These are phyloP conservation scores for Melieria crassipennis DNA, from an alignment of 2,888 invertebrate species.

Conservation along the genomic window DNA sequence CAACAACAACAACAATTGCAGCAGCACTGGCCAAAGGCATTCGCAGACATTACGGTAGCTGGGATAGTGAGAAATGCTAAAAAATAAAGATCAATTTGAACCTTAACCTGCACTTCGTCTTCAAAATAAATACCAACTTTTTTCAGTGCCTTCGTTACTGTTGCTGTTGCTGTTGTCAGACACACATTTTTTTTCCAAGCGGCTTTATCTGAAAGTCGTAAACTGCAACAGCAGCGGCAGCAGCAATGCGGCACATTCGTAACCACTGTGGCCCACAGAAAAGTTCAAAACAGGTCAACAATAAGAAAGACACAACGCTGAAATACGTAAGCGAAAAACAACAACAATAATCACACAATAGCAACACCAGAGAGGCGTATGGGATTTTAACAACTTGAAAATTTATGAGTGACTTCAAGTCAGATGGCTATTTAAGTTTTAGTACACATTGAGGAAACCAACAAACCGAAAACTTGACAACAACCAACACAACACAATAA, in stretches of 20 bases:
- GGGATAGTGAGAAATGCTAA: conserved; percentile 17
- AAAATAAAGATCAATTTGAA: conserved; percentile 31
- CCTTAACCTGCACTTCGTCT: conserved; percentile 24
- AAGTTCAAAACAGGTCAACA: conserved; percentile 2
- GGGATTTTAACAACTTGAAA: conserved; percentile 19
- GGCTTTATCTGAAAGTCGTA: no score
- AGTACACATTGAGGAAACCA: background rate
- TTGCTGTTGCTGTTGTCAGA: no score
- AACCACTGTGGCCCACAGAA: background rate
- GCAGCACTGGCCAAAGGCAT: conserved; percentile 5
- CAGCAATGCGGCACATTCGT: no score
- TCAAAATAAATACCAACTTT: conserved; percentile 17
- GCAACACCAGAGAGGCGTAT: background rate
- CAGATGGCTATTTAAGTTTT: conserved; percentile 6
- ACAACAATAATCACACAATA: background rate
- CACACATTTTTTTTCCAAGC: no score
- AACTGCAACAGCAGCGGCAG: no score
- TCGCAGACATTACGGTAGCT: conserved; percentile 6
- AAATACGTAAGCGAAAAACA: background rate
- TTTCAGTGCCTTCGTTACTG: no score
- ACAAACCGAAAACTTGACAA: no score
- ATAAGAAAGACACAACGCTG: background rate
- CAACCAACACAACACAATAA: no score
- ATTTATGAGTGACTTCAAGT: conserved; percentile 13
- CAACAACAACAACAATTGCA: background rate